Conservation (phyloP, 2,888 invertebrate genomes). For the Apodemia hepburni region DNA sequence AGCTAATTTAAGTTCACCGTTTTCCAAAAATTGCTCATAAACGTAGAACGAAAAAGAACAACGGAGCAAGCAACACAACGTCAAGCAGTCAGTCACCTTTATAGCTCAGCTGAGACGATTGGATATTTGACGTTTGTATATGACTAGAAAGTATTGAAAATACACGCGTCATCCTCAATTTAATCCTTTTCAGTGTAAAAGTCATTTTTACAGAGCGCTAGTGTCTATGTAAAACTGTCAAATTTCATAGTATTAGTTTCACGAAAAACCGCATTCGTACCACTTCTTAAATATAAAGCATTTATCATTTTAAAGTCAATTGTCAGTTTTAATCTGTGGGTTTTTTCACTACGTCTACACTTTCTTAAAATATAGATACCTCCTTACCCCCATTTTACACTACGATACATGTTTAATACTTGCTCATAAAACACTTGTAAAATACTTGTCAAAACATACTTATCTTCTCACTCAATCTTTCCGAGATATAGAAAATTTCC, state of each 20-base stretch:
- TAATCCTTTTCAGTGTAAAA: constrained; percentile 15
- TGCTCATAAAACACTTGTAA: too few species aligned
- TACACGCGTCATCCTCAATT: constrained; percentile 72
- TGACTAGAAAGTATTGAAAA: constrained; percentile 78
- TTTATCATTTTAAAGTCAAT: neutral
- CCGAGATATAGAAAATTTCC: too few species aligned
- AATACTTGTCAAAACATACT: too few species aligned
- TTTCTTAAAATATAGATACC: too few species aligned
- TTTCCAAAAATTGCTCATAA: constrained; percentile 51
- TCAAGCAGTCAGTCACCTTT: constrained; percentile 75
- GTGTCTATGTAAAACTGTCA: constrained; percentile 1
- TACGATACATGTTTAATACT: too few species aligned
- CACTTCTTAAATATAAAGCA: neutral
- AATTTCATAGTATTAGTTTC: neutral
- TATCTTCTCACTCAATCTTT: too few species aligned
- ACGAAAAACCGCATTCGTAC: neutral
- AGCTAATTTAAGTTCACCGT: constrained; percentile 35
- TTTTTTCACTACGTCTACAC: too few species aligned
- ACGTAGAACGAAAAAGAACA: constrained; percentile 54
- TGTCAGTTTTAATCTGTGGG: neutral
- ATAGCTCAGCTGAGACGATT: constrained; percentile 61
- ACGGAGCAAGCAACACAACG: constrained; percentile 65
- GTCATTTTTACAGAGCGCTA: neutral
- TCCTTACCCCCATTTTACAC: too few species aligned
- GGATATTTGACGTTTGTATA: constrained; percentile 64